These are phyloP conservation scores for Dicranocentrus wangi DNA, from an alignment of 2,888 invertebrate genomes.

Conservation along the genomic window DNA sequence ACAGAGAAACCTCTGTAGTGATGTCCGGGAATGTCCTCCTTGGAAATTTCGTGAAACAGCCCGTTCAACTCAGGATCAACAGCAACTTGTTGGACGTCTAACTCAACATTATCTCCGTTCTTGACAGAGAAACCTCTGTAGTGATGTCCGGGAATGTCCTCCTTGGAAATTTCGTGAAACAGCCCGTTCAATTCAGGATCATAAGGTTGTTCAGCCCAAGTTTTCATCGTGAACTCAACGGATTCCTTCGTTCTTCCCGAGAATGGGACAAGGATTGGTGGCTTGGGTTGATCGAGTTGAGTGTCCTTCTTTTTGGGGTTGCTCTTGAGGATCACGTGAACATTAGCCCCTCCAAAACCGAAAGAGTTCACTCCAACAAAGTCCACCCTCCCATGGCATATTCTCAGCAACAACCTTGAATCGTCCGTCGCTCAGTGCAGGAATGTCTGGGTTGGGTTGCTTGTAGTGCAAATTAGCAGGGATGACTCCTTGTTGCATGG, in stretches of 20 bases:
- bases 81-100: conserved; percentile 72
- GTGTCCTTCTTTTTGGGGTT: conserved; percentile 80
- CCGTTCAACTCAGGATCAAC: conserved; percentile 85
- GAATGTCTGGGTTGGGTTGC: conserved; percentile 90
- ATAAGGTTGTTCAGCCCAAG: conserved; percentile 74
- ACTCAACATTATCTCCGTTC: conserved; percentile 76
- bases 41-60: conserved; percentile 84
- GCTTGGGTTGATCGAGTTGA: conserved; percentile 67
- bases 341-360: conserved; percentile 98
- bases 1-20: conserved; percentile 87
- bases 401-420: conserved; percentile 91
- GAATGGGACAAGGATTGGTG: conserved; percentile 81
- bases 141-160: conserved; percentile 84
- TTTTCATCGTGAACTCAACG: conserved; percentile 67
- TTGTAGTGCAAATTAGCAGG: conserved; percentile 94
- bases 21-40: conserved; percentile 83
- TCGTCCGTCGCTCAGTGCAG: conserved; percentile 90
- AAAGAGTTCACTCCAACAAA: conserved; percentile 96
- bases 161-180: conserved; percentile 83
- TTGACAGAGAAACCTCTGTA: conserved; percentile 88
- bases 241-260: conserved; percentile 91
- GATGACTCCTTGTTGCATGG: conserved; percentile 92
- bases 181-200: conserved; percentile 86
- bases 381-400: conserved; percentile 91
- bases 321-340: conserved; percentile 89